Evolutionary conservation across 2,888 invertebrate species (phyloP), one percentile per base, ranked within the genome.

Genomic region (Panzeria rudis): DNA sequence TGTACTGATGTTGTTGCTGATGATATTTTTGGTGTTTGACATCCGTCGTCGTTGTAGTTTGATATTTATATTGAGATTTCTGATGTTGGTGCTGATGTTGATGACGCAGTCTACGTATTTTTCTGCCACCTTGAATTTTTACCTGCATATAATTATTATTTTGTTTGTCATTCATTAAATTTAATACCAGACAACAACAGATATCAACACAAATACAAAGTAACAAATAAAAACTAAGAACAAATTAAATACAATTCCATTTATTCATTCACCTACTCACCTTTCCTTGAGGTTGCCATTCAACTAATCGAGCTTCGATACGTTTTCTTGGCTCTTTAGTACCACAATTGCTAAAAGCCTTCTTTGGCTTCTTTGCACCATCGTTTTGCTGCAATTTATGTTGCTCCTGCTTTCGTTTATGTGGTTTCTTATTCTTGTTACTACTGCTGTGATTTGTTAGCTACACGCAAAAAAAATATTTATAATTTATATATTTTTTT

Each of bases 221-320:
- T n/a, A 11, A 44, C 66, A 73, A 64, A 44, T 44, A 20, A 8
- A 47, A 52, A 20, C 17, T 7, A 50, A 25, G 32, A 62, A 41
- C 13, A 62, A 72, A 52, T 61, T 54, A 61, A 71, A 62, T 71
- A 38, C 56, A 71, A 54, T 35, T n/a, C n/a, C 20, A 52, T 35
- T 38, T 20, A 72, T 41, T 69, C 17, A 29, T 62, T 50, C 82
- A 66, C 75, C 52, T 73, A 81, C 84, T 86, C 84, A 92, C 91
- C 89, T 93, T 92, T 88, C 93, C 91, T 93, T 94, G 90, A 88
- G 92, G 87, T 92, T 94, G 94, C 95, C 95, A 95, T 93, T 95
- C 94, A 8, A 85, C 85, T 87, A 95, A 92, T 89, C 94, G 92
- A 89, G 93, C 91, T 89, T 93, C 93, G 89, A 93, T 93, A 89